Conservation (phyloP, 2,888 invertebrate species). For the Mesochorus sp. region DNA sequence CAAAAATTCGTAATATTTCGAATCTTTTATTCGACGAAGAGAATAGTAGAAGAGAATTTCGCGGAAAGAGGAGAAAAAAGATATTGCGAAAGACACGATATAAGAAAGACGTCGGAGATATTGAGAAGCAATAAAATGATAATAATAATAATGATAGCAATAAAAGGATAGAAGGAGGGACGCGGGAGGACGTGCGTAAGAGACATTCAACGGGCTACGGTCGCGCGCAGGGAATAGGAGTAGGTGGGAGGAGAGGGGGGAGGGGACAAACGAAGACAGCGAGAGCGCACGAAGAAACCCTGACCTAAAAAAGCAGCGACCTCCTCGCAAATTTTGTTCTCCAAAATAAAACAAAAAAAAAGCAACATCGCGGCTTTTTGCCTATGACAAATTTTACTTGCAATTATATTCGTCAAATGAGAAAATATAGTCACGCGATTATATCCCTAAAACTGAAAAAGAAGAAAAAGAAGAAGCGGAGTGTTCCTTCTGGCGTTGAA, state of each 20-base stretch:
- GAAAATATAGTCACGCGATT: too few species aligned
- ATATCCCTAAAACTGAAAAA: background rate
- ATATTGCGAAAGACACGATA: constrained; percentile 33
- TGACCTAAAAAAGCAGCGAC: constrained; percentile 73
- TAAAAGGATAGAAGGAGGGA: background rate
- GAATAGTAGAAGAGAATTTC: background rate
- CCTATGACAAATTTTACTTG: constrained; percentile 28
- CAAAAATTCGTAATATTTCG: too few species aligned
- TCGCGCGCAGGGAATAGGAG: constrained; percentile 70
- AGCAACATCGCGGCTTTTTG: constrained; percentile 3
- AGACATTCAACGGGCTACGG: constrained; percentile 66
- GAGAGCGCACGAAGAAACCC: constrained; percentile 65
- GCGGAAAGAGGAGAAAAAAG: background rate
- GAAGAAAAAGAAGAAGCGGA: background rate
- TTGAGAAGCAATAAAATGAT: background rate
- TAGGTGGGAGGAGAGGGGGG: constrained; percentile 33
- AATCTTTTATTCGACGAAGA: background rate
- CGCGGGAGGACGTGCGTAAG: constrained; percentile 30
- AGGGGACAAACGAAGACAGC: constrained; percentile 54
- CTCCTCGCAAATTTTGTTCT: constrained; percentile 68
- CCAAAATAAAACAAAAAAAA: constrained; percentile 60
- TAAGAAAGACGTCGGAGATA: background rate
- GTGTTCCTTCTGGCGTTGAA: background rate
- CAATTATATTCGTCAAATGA: too few species aligned
- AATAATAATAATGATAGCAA: background rate